Evolutionary conservation across 1,140 invertebrate species (phyloP).

Genomic region (Cataglyphis hispanica): DNA sequence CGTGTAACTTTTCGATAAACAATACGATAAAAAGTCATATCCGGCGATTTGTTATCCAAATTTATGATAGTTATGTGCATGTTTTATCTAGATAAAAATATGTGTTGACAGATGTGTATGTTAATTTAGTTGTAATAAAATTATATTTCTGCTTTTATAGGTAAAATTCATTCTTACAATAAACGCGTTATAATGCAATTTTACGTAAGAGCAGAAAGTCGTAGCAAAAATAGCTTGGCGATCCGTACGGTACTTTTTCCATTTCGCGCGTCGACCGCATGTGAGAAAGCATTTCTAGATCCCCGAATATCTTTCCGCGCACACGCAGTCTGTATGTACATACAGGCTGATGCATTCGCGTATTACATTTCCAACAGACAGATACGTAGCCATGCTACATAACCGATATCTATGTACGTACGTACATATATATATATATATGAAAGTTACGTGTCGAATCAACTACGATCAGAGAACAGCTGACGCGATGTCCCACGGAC

Average conservation of each 20-base stretch:
- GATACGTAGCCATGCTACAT: slow-evolving; percentile 44
- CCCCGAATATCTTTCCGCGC: slow-evolving; percentile 52
- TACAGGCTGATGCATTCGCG: slow-evolving; percentile 43
- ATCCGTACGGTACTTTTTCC: slow-evolving; percentile 25
- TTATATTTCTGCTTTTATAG: background rate
- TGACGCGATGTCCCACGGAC: slow-evolving; percentile 75
- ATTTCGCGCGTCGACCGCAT: slow-evolving; percentile 25
- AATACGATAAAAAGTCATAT: background rate
- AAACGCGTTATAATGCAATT: slow-evolving; percentile 14
- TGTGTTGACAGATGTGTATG: background rate
- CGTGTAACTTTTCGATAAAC: background rate
- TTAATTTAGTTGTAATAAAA: background rate
- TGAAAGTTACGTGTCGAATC: slow-evolving; percentile 68
- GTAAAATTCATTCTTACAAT: background rate
- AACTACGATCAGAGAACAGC: slow-evolving; percentile 68
- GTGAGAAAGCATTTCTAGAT: slow-evolving; percentile 56
- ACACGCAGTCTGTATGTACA: background rate
- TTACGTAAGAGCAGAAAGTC: slow-evolving; percentile 15
- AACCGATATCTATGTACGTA: slow-evolving; percentile 37
- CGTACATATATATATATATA: slow-evolving; percentile 26
- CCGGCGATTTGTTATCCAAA: background rate
- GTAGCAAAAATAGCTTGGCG: slow-evolving; percentile 1
- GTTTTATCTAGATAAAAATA: background rate
- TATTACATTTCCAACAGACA: slow-evolving; percentile 56
- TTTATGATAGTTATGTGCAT: background rate